Evolutionary conservation across 2,113 vertebrate species (phyloP).

Genomic region (Zosterops lateralis): DNA sequence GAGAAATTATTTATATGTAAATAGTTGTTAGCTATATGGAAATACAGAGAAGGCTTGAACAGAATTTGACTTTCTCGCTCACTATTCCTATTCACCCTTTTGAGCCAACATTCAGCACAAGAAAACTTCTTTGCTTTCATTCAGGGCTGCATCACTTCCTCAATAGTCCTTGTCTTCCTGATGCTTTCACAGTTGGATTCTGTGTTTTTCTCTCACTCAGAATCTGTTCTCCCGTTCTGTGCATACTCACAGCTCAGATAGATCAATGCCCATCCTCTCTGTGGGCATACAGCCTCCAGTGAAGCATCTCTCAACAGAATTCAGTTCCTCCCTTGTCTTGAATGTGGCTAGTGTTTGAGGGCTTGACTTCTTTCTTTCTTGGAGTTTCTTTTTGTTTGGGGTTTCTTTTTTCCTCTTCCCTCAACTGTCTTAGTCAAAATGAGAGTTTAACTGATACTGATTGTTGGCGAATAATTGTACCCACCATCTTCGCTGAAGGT

Average conservation of each 20-base stretch:
- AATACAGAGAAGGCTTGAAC: background rate
- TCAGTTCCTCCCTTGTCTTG: background rate
- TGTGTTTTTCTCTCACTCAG: background rate
- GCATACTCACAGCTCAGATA: background rate
- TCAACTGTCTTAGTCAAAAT: background rate
- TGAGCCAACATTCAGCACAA: background rate
- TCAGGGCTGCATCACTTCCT: background rate
- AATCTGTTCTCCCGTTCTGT: background rate
- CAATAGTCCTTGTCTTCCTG: conserved; percentile 1
- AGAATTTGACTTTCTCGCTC: background rate
- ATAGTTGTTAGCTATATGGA: background rate
- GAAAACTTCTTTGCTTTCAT: background rate
- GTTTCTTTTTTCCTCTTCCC: background rate
- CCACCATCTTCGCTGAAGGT: background rate
- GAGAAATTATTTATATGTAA: background rate
- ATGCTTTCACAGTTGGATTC: conserved; percentile 21
- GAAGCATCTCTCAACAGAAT: background rate
- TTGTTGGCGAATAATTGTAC: background rate
- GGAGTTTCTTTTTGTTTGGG: no score
- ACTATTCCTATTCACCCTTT: background rate
- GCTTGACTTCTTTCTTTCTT: background rate
- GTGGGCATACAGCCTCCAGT: background rate
- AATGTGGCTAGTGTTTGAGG: background rate
- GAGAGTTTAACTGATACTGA: background rate
- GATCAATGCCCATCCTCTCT: background rate